Conservation (phyloP, 2,113 vertebrate species). For the Arvicanthis niloticus region DNA sequence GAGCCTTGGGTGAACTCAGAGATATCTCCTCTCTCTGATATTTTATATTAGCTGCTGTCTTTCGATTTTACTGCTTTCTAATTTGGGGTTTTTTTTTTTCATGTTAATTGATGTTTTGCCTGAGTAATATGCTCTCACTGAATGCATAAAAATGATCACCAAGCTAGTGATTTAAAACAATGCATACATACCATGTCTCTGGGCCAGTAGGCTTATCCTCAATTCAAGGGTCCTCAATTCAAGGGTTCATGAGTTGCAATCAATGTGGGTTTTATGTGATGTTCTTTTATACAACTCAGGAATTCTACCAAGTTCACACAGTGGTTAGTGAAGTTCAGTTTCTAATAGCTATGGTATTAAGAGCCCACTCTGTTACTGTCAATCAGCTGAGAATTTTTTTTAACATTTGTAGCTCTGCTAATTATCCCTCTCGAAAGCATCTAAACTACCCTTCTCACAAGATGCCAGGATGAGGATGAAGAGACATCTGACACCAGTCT, state of each 20-base stretch:
- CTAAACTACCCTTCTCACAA: background rate
- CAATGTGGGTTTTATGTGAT: background rate
- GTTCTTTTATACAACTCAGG: background rate
- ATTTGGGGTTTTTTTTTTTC: background rate
- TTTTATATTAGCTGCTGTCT: background rate
- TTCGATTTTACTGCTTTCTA: background rate
- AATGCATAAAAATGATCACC: background rate
- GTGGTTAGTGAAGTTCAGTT: background rate
- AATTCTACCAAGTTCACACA: background rate
- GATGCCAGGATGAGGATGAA: background rate
- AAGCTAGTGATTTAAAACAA: background rate
- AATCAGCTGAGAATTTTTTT: background rate
- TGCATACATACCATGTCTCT: background rate
- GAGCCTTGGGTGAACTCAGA: background rate
- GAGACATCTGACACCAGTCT: background rate
- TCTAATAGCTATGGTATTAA: background rate
- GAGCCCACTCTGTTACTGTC: background rate
- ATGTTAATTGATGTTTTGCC: background rate
- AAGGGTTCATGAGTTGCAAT: background rate
- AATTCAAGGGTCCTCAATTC: background rate
- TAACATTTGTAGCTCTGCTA: background rate
- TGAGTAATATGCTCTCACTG: background rate
- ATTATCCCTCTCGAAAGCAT: accelerated
- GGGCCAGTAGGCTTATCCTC: background rate
- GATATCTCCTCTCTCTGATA: background rate